Conservation (phyloP, 2,797 vertebrate genomes). For the Pantherophis vulpinus region DNA sequence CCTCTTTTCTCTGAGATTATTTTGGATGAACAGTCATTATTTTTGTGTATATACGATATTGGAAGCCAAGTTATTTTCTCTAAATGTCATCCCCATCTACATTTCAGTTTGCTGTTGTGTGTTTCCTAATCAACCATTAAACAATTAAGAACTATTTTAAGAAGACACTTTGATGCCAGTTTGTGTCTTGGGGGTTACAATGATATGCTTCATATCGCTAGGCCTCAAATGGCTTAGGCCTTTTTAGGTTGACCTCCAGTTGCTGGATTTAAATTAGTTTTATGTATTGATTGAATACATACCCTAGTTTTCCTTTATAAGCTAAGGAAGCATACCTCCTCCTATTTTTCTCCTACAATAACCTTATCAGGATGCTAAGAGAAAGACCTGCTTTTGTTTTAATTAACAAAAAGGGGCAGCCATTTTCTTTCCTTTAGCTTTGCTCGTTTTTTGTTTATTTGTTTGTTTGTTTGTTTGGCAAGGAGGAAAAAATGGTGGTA, state of each 20-base stretch:
- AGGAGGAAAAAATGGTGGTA: not conserved
- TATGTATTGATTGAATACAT: not conserved
- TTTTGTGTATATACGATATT: not conserved
- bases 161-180: not conserved
- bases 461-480: too few species aligned
- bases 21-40: not conserved
- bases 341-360: not conserved
- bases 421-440: not conserved
- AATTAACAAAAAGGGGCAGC: not conserved
- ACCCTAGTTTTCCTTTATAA: not conserved
- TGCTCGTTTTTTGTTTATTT: not conserved
- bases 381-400: not conserved
- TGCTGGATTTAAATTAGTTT: not conserved
- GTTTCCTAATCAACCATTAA: not conserved
- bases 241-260: not conserved
- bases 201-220: not conserved
- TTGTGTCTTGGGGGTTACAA: not conserved
- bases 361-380: not conserved
- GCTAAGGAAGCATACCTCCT: not conserved
- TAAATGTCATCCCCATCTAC: not conserved
- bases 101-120: not conserved
- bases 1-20: not conserved
- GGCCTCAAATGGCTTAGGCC: not conserved
- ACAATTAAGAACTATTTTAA: not conserved
- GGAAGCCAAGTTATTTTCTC: not conserved